Evolutionary conservation across 2,888 invertebrate species (phyloP).

Genomic region (Campoletis raptor): DNA sequence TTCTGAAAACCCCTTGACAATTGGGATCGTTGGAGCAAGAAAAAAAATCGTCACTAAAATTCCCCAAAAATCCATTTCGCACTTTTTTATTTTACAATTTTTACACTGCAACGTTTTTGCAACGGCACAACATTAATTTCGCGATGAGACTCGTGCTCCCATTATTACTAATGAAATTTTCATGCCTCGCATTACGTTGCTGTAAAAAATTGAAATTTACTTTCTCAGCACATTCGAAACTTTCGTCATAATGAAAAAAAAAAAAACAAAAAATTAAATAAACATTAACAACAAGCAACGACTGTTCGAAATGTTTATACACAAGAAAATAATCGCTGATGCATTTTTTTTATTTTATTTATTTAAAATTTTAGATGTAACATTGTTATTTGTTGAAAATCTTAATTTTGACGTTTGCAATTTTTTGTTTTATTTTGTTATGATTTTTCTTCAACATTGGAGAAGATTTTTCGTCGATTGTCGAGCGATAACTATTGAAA

Average conservation of each 20-base stretch:
- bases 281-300: not conserved
- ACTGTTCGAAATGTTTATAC: not conserved
- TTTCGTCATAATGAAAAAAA: constrained; percentile 40
- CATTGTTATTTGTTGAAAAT: not conserved
- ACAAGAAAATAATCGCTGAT: constrained; percentile 17
- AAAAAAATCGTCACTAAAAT: constrained; percentile 18
- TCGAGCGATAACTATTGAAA: not conserved
- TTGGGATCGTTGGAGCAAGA: not conserved
- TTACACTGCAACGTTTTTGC: constrained; percentile 8
- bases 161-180: not conserved
- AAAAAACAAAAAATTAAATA: not conserved
- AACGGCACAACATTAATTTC: constrained; percentile 14
- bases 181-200: not conserved
- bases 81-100: constrained; percentile 7
- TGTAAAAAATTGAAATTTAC: not conserved
- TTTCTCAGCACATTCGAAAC: constrained; percentile 55
- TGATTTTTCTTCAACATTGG: not conserved
- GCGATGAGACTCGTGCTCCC: constrained; percentile 25
- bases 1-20: constrained; percentile 11
- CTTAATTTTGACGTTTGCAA: not conserved
- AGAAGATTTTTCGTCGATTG: not conserved
- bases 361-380: not conserved
- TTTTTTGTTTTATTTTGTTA: not conserved
- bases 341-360: not conserved
- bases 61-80: constrained; percentile 46